phyloP scores from a whole-genome alignment of 2,113 vertebrate genomes.

The Menidia beryllina region DNA sequence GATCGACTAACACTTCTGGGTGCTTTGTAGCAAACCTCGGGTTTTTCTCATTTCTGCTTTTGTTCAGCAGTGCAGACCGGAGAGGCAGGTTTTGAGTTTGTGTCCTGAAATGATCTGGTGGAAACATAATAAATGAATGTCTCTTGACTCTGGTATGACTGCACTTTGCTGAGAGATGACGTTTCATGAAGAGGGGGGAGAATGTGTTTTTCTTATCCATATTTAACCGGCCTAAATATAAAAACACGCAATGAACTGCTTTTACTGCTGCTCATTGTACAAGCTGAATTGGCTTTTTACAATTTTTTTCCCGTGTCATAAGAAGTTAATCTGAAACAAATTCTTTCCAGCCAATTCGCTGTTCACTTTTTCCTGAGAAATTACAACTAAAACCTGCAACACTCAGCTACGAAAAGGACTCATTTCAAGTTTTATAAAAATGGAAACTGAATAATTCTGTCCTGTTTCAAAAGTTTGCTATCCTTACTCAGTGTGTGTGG shows the following conservation, averaged over 20 bases:
- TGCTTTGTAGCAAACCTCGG: conserved; percentile 76
- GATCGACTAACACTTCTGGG: conserved; percentile 61
- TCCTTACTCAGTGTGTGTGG: not conserved
- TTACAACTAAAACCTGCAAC: not conserved
- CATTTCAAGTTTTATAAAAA: not conserved
- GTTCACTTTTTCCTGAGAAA: not conserved
- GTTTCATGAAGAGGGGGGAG: not conserved
- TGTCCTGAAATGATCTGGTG: conserved; percentile 52
- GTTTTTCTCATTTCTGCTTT: conserved; percentile 42
- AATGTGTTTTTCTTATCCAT: not conserved
- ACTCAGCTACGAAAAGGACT: too few species aligned
- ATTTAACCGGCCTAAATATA: not conserved
- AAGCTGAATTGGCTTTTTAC: too few species aligned
- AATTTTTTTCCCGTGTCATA: not conserved
- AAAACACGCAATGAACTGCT: not conserved
- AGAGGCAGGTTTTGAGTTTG: conserved; percentile 26
- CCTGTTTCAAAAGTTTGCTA: not conserved
- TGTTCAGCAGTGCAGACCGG: conserved; percentile 26
- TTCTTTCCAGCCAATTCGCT: not conserved
- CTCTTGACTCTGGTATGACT: conserved; percentile 12
- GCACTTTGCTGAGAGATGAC: conserved; percentile 4
- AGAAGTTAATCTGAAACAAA: not conserved
- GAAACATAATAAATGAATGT: conserved; percentile 61
- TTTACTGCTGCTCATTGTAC: not conserved
- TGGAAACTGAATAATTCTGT: too few species aligned